Conservation (phyloP, 2,797 vertebrate genomes). For the Naso thynnoides region DNA sequence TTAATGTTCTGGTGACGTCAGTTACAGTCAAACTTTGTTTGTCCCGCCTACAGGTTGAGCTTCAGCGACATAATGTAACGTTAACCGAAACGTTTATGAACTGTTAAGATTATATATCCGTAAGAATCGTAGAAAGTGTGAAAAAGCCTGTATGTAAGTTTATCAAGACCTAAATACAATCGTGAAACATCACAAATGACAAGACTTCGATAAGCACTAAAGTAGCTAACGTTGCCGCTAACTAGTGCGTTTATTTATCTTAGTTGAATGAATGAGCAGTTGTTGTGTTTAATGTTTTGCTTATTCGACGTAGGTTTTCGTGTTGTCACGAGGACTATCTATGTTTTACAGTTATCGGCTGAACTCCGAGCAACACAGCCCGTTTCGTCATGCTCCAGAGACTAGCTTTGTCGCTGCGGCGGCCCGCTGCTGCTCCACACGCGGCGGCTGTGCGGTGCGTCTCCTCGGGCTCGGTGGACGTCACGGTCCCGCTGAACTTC, state of each 20-base stretch:
- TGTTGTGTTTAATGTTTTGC: too few relatives aligned
- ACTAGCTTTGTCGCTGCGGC: slow-evolving; percentile 33
- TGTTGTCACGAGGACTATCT: not conserved
- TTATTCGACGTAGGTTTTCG: not conserved
- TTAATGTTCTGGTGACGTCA: not conserved
- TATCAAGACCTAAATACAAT: not conserved
- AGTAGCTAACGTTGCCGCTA: not conserved
- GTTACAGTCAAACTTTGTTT: rapidly evolving
- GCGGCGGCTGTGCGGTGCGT: slow-evolving; percentile 72
- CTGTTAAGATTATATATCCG: too few relatives aligned
- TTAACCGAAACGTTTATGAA: not conserved
- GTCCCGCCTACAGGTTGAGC: slow-evolving; percentile 16
- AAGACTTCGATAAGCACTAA: not conserved
- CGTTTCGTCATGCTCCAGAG: slow-evolving; percentile 58
- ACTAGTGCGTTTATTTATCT: not conserved
- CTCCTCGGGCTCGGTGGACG: slow-evolving; percentile 83
- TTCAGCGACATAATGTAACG: not conserved
- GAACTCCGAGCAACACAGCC: not conserved
- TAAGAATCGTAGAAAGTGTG: not conserved
- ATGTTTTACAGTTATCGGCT: slow-evolving; percentile 5
- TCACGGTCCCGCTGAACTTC: slow-evolving; percentile 91
- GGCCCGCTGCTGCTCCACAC: slow-evolving; percentile 22
- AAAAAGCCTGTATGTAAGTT: not conserved
- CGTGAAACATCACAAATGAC: not conserved
- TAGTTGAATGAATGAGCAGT: too few relatives aligned